phyloP scores from a whole-genome alignment of 2,888 invertebrate genomes.

The Belgica antarctica region DNA sequence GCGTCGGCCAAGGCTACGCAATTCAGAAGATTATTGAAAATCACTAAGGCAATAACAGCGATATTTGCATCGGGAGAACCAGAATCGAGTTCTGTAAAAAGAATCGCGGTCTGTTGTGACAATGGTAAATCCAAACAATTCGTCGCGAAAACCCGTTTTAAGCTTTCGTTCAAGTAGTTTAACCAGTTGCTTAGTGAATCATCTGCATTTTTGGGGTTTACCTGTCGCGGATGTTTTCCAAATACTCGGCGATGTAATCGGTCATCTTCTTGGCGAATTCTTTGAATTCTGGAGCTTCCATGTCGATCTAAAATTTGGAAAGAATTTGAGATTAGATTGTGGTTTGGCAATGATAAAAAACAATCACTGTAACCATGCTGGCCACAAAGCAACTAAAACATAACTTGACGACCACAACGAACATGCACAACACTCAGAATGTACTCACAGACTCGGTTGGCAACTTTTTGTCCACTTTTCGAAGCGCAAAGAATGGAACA shows the following conservation, averaged over 20 bases:
- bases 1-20: not conserved
- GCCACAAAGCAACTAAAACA: no score
- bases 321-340: not conserved
- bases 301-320: constrained; percentile 55
- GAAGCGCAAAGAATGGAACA: no score
- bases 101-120: not conserved
- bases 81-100: not conserved
- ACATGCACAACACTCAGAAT: no score
- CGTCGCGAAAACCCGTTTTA: not conserved
- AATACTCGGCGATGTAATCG: constrained; percentile 88
- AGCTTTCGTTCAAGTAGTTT: not conserved
- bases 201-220: constrained; percentile 51
- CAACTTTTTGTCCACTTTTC: no score
- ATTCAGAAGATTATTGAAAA: not conserved
- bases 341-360: not conserved
- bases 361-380: not conserved
- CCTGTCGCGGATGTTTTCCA: constrained; percentile 92
- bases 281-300: constrained; percentile 80
- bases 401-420: not conserved
- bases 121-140: constrained; percentile 21
- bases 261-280: constrained; percentile 91
- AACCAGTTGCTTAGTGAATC: not conserved
- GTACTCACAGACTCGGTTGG: not conserved
- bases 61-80: not conserved
- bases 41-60: no score